Base-by-base conservation (phyloP, 2,888 invertebrate genomes). In the Lymantria monacha region DNA sequence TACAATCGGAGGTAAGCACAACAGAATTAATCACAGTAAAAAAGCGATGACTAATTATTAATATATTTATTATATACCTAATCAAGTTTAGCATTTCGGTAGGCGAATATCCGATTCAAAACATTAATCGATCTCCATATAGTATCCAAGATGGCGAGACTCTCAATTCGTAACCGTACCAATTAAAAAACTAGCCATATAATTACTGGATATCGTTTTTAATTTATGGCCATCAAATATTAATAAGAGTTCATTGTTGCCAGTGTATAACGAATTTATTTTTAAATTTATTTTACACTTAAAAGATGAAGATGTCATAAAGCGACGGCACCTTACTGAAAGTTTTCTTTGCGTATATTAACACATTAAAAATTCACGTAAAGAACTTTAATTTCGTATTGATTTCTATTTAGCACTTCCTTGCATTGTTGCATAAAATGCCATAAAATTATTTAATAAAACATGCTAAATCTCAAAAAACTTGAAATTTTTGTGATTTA, bases 1-100 rank as follows among this genome's bases (percentile, higher is more conserved):
- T 75, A 76, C 66, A 63, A 61, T 62, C 65, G 48, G 54, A 69
- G 61, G 61, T 63, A 69, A 70, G 69, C 70, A 66, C 59, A 56
- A 55, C 51, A 46, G 55, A 66, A 50, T 58, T 63, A 66, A 65
- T 65, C 67, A 63, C 63, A 61, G 65, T 63, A 67, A 59, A 61
- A 59, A 69, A 65, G 64, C 60, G 51, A 64, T 53, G 55, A 64
- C 67, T 69, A 41, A 14, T 41, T 14, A 2, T 38, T 38, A 33
- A 33, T 22, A 22, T 22, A 10, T 33, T 30, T 3, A 33, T 67
- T 59, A 60, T 55, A 58, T 60, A 54, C 63, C 54, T 68, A 62
- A 60, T 64, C 59, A 59, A 56, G 53, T 55, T 58, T 30, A 57
- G 57, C 47, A 37, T 69, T n/a, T 55, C 52, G 54, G 65, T 69